These are phyloP conservation scores for Varecia variegata DNA, from an alignment of 2,797 vertebrate genomes.

Conservation along the genomic window DNA sequence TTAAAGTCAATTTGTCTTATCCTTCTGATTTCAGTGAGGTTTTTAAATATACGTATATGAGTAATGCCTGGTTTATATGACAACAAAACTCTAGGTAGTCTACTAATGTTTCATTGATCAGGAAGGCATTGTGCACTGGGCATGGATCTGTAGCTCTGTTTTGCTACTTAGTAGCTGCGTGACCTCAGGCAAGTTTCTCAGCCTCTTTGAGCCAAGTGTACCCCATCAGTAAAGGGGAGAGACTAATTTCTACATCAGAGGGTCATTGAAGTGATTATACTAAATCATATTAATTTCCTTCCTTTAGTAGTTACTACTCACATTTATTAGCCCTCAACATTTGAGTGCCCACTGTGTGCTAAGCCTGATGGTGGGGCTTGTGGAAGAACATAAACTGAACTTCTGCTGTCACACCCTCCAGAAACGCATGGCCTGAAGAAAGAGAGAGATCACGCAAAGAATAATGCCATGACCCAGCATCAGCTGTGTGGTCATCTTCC, in stretches of 20 bases:
- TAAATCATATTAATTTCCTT: background rate
- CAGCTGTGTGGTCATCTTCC: background rate
- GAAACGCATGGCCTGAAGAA: background rate
- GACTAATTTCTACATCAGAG: background rate
- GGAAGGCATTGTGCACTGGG: background rate
- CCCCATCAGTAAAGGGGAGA: background rate
- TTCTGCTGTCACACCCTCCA: background rate
- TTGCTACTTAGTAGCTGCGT: background rate
- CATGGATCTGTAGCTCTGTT: background rate
- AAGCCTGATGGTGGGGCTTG: background rate
- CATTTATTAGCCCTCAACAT: background rate
- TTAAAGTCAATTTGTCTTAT: background rate
- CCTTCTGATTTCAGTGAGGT: background rate
- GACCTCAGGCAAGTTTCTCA: background rate
- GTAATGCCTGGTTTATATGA: background rate
- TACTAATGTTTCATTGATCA: background rate
- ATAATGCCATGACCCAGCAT: background rate
- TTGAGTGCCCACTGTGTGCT: background rate
- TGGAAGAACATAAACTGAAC: background rate
- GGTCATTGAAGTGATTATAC: background rate
- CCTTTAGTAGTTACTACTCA: background rate
- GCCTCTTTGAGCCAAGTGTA: background rate
- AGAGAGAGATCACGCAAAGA: background rate
- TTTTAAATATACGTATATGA: background rate
- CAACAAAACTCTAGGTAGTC: background rate